phyloP scores from a whole-genome alignment of 2,888 invertebrate species.

The Thalpophila matura region DNA sequence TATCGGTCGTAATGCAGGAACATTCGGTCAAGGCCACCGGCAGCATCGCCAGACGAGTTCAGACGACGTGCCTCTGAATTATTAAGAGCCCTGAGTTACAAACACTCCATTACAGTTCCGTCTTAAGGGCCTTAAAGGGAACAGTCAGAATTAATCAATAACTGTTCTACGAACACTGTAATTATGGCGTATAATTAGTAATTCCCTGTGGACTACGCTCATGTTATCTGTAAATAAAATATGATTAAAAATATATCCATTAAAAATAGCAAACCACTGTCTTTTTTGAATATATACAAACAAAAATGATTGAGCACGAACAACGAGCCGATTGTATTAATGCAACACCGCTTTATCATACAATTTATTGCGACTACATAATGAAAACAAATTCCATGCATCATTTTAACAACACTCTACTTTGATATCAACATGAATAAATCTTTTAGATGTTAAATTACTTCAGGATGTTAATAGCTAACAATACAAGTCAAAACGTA shows the following conservation, averaged over 20 bases:
- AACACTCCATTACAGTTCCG: slow-evolving; percentile 36
- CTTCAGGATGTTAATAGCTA: slow-evolving; percentile 11
- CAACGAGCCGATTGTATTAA: slow-evolving; percentile 48
- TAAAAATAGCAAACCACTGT: slow-evolving; percentile 20
- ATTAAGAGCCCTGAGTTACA: slow-evolving; percentile 38
- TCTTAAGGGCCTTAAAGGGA: slow-evolving; percentile 24
- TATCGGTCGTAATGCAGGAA: slow-evolving; percentile 31
- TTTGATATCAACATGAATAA: slow-evolving; percentile 24
- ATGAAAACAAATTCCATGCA: slow-evolving; percentile 42
- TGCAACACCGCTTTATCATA: slow-evolving; percentile 33
- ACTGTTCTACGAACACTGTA: slow-evolving; percentile 6
- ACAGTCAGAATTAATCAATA: slow-evolving; percentile 44
- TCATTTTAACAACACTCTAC: slow-evolving; percentile 34
- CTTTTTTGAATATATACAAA: slow-evolving; percentile 24
- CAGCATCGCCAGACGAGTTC: slow-evolving; percentile 32
- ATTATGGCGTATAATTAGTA: slow-evolving; percentile 13
- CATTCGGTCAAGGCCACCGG: slow-evolving; percentile 46
- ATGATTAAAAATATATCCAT: slow-evolving; percentile 6
- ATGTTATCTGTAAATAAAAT: slow-evolving; percentile 1
- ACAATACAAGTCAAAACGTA: slow-evolving; percentile 18
- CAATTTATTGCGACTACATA: slow-evolving; percentile 43
- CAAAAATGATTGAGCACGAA: slow-evolving; percentile 39
- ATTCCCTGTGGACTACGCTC: not conserved
- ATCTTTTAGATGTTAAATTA: slow-evolving; percentile 32
- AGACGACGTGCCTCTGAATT: slow-evolving; percentile 41